phyloP scores from a whole-genome alignment of 2,113 vertebrate genomes.

The Hippocampus comes region DNA sequence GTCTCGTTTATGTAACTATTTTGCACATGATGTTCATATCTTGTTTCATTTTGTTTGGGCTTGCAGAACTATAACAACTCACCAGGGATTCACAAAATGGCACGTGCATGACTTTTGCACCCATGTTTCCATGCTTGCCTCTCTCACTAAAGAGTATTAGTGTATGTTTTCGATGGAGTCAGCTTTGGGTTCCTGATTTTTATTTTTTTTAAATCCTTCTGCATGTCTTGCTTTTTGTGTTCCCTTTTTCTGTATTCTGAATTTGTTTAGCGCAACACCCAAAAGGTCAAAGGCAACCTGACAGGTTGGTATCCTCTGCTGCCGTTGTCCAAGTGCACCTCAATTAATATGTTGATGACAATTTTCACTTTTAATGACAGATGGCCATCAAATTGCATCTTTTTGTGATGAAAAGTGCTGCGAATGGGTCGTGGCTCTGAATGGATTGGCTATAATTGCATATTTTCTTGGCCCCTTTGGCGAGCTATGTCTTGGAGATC shows the following conservation, averaged over 20 bases:
- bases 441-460: neutral
- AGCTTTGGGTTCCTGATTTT: neutral
- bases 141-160: conserved; percentile 20
- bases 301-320: neutral
- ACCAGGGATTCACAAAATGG: conserved; percentile 75
- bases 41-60: conserved; percentile 23
- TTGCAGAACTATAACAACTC: conserved; percentile 71
- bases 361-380: no score
- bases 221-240: neutral
- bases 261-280: neutral
- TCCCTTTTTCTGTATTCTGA: conserved; percentile 3
- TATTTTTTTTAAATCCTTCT: neutral
- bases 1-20: neutral
- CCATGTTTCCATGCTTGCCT: neutral
- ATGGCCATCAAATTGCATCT: neutral
- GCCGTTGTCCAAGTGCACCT: neutral
- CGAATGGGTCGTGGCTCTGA: neutral
- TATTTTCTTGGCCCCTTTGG: neutral
- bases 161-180: conserved; percentile 3
- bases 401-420: neutral
- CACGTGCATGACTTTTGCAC: conserved; percentile 57
- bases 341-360: neutral
- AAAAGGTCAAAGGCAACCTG: neutral
- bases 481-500: no score
- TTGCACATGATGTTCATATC: neutral